phyloP scores from a whole-genome alignment of 2,113 vertebrate genomes.

The Oostethus manadensis region DNA sequence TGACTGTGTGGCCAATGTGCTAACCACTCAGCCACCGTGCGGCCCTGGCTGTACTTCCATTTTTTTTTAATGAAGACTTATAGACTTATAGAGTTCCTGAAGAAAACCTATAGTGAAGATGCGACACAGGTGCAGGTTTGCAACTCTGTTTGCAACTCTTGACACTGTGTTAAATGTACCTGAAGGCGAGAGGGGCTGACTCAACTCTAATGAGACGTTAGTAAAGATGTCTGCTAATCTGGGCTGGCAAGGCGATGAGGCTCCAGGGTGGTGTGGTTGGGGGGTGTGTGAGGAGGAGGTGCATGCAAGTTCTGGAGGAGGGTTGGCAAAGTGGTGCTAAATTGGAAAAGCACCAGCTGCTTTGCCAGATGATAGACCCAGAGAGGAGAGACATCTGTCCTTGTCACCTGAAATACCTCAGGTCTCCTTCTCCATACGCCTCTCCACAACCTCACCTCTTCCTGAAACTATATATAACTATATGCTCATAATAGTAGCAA shows the following conservation, averaged over 20 bases:
- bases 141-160: background rate
- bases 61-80: no score
- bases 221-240: constrained; percentile 62
- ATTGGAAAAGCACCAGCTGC: constrained; percentile 51
- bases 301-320: background rate
- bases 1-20: no score
- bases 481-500: no score
- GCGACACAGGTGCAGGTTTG: constrained; percentile 1
- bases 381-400: constrained; percentile 42
- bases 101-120: no score
- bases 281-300: background rate
- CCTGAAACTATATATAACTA: constrained; percentile 7
- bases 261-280: background rate
- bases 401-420: constrained; percentile 26
- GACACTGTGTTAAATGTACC: constrained; percentile 19
- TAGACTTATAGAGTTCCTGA: no score
- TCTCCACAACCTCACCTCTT: background rate
- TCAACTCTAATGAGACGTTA: constrained; percentile 59
- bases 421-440: constrained; percentile 10
- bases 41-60: no score
- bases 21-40: no score
- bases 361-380: constrained; percentile 55
- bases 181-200: constrained; percentile 50
- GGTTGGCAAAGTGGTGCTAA: constrained; percentile 28
- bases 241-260: constrained; percentile 20